These are phyloP conservation scores for Coracopsis vasa DNA, from an alignment of 2,113 vertebrate species.

Conservation along the genomic window DNA sequence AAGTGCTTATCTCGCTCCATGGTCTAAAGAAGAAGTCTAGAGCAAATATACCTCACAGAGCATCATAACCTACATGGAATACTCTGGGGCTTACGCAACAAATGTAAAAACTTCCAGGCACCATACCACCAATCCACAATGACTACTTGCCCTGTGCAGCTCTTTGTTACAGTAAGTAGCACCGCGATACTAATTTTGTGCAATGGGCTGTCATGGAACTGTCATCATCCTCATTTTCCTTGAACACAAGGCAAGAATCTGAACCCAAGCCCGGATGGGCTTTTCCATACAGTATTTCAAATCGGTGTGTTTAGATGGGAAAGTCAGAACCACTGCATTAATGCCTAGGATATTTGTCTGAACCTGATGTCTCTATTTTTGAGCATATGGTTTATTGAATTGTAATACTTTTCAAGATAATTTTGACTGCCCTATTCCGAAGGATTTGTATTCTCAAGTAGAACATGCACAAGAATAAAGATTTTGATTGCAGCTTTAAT, in stretches of 20 bases:
- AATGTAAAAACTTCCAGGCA: neutral
- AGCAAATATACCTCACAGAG: neutral
- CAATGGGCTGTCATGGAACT: neutral
- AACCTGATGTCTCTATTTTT: slow-evolving; percentile 48
- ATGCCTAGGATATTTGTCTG: neutral
- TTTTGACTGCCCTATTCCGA: slow-evolving; percentile 44
- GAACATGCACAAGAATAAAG: slow-evolving; percentile 68
- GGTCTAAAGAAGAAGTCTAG: neutral
- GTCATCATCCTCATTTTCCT: neutral
- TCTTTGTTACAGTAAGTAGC: neutral
- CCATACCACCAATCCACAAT: neutral
- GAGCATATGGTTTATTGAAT: slow-evolving; percentile 56
- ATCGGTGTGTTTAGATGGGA: neutral
- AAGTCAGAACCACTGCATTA: neutral
- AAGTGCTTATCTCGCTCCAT: neutral
- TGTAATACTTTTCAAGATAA: slow-evolving; percentile 56
- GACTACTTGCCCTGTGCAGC: neutral
- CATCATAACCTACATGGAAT: neutral
- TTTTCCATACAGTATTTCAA: neutral
- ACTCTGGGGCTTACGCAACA: neutral
- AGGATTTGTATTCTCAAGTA: slow-evolving; percentile 64
- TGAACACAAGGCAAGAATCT: neutral
- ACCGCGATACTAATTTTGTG: neutral
- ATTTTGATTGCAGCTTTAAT: slow-evolving; percentile 68
- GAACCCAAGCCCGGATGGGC: neutral